These are phyloP conservation scores for Hemichromis elongatus DNA, from an alignment of 2,113 vertebrate species.

Conservation along the genomic window DNA sequence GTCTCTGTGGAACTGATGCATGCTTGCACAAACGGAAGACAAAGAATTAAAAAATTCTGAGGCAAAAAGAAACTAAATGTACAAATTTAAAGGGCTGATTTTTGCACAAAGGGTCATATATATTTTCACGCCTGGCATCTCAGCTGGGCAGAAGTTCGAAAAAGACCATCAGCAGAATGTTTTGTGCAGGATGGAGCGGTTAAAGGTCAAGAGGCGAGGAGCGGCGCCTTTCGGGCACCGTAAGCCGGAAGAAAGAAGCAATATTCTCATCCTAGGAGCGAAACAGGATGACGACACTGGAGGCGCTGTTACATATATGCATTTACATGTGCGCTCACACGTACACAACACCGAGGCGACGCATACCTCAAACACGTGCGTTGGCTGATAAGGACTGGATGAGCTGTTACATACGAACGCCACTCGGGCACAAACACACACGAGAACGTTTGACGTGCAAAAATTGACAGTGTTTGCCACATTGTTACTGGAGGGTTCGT, in stretches of 20 bases:
- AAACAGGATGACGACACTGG: constrained; percentile 19
- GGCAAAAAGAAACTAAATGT: constrained; percentile 36
- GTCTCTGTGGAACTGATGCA: constrained; percentile 51
- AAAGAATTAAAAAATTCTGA: constrained; percentile 6
- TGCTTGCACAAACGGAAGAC: constrained; percentile 60
- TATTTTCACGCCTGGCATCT: constrained; percentile 30
- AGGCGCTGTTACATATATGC: constrained; percentile 61
- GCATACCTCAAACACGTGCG: constrained; percentile 14
- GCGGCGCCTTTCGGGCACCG: not conserved
- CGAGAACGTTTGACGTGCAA: not conserved
- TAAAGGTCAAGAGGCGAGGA: not conserved
- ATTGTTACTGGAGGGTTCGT: constrained; percentile 31
- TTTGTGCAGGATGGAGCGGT: not conserved
- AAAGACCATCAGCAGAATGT: constrained; percentile 28
- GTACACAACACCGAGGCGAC: not conserved
- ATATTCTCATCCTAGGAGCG: constrained; percentile 38
- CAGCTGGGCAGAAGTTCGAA: constrained; percentile 30
- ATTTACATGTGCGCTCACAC: constrained; percentile 18
- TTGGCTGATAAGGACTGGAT: constrained; percentile 14
- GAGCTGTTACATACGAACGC: constrained; percentile 39
- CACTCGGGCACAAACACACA: not conserved
- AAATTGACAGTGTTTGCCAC: constrained; percentile 37
- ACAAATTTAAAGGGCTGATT: constrained; percentile 67
- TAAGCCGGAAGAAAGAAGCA: constrained; percentile 42
- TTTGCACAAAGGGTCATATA: constrained; percentile 62